A percentile compares a stretch with the other conserved stretches of the same genome.
These are phyloP conservation scores for Orchestes rusci DNA, from an alignment of 2,888 invertebrate species.

Conservation along the genomic window DNA sequence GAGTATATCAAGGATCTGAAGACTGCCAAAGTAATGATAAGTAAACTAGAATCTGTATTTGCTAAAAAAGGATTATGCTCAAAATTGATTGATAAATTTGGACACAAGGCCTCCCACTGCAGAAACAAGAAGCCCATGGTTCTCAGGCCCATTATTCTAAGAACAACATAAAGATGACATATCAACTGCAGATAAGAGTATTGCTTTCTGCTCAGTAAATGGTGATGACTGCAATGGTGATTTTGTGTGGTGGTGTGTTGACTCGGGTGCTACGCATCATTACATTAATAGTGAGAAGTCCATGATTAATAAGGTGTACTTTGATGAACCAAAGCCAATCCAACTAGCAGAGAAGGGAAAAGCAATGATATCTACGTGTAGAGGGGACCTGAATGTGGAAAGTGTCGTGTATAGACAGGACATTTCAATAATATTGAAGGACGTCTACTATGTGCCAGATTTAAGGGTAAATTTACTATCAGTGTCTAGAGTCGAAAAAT, in stretches of 20 bases:
- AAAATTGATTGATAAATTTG: constrained; percentile 2
- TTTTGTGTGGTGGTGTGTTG: constrained; percentile 13
- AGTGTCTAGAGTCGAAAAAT: constrained; percentile 1
- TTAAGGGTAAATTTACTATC: constrained; percentile 1
- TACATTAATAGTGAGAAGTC: constrained; percentile 18
- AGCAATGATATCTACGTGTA: too few relatives aligned
- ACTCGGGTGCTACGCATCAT: constrained; percentile 21
- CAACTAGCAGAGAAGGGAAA: too few relatives aligned
- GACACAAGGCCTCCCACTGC: constrained; percentile 4
- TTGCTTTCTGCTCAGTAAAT: too few relatives aligned
- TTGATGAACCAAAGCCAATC: too few relatives aligned
- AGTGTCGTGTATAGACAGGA: too few relatives aligned
- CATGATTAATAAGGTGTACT: constrained; percentile 11
- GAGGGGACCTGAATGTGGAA: too few relatives aligned
- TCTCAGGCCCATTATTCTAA: too few relatives aligned
- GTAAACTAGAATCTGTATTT: constrained; percentile 15
- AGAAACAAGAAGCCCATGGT: constrained; percentile 5
- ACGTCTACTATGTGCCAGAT: neutral
- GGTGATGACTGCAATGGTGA: too few relatives aligned
- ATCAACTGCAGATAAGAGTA: neutral
- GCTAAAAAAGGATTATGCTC: constrained; percentile 1
- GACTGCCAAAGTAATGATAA: constrained; percentile 19
- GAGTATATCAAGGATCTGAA: constrained; percentile 23
- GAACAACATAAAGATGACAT: neutral
- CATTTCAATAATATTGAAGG: neutral